A percentile compares a stretch with the other conserved stretches of the same genome.
Conservation (phyloP, 2,888 invertebrate genomes). For the Molorchus minor region DNA sequence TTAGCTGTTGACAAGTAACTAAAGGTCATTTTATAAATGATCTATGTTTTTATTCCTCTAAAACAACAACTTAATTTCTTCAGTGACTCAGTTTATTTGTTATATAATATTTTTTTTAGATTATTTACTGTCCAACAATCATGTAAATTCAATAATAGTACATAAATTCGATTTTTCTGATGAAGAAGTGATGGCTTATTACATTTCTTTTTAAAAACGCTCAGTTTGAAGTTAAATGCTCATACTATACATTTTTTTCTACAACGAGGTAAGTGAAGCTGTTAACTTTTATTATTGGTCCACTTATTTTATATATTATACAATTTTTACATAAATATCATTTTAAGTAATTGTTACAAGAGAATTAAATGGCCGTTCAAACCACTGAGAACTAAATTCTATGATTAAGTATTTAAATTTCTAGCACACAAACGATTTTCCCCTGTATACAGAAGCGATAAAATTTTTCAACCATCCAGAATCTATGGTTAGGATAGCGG, state of each 20-base stretch:
- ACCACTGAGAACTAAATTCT: too few species aligned
- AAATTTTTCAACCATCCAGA: constrained; percentile 99
- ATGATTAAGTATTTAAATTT: constrained; percentile 46
- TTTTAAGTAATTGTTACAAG: too few species aligned
- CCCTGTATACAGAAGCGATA: constrained; percentile 97
- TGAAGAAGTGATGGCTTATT: constrained; percentile 99
- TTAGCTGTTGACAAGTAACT: too few species aligned
- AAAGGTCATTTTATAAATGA: too few species aligned
- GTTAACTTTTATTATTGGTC: background rate
- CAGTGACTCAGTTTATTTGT: too few species aligned
- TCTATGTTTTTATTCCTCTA: too few species aligned
- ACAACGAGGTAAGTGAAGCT: constrained; percentile 84
- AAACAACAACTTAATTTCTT: too few species aligned
- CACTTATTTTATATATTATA: too few species aligned
- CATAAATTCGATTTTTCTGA: constrained; percentile 99
- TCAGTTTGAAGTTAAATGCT: constrained; percentile 95
- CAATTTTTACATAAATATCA: too few species aligned
- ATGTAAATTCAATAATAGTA: constrained; percentile 99
- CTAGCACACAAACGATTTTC: constrained; percentile 98
- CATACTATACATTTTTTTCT: constrained; percentile 99
- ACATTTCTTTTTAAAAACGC: constrained; percentile 97
- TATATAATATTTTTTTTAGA: constrained; percentile 72
- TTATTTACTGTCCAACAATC: constrained; percentile 98
- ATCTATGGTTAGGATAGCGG: constrained; percentile 99
- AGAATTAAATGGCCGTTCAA: too few species aligned